phyloP scores from a whole-genome alignment of 2,888 invertebrate genomes.

The Cantharis nigra region DNA sequence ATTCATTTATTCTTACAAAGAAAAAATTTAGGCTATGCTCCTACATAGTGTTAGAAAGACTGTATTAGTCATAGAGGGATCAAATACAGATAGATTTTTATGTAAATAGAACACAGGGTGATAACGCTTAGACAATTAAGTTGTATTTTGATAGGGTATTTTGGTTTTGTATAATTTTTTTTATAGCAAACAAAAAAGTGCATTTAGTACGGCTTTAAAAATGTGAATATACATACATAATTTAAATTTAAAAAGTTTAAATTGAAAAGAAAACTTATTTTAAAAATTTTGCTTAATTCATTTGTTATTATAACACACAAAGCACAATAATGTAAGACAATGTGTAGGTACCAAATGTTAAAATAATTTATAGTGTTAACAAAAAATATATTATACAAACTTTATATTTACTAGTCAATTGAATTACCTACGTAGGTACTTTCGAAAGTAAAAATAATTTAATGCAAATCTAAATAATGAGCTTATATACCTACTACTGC shows the following conservation, averaged over 20 bases:
- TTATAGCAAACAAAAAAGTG: constrained; percentile 8
- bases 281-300: constrained; percentile 23
- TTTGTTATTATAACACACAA: constrained; percentile 30
- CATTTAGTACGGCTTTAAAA: constrained; percentile 20
- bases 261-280: constrained; percentile 10
- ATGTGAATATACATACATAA: constrained; percentile 1
- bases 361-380: constrained; percentile 45
- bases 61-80: constrained; percentile 41
- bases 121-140: constrained; percentile 41
- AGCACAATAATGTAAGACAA: constrained; percentile 58
- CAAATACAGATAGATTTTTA: constrained; percentile 36
- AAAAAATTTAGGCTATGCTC: constrained; percentile 67
- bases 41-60: constrained; percentile 57
- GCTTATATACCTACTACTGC: constrained; percentile 25
- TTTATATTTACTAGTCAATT: constrained; percentile 54
- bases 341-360: constrained; percentile 51
- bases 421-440: constrained; percentile 46
- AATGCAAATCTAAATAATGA: constrained; percentile 24
- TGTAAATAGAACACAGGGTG: constrained; percentile 57
- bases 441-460: constrained; percentile 31
- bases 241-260: constrained; percentile 15
- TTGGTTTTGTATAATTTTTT: constrained; percentile 5
- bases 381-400: constrained; percentile 31
- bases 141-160: constrained; percentile 31
- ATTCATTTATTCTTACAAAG: constrained; percentile 81